Percentiles rank a stretch among this genome's conserved stretches.
phyloP scores from a whole-genome alignment of 2,888 invertebrate genomes.

The Drosophila robusta region DNA sequence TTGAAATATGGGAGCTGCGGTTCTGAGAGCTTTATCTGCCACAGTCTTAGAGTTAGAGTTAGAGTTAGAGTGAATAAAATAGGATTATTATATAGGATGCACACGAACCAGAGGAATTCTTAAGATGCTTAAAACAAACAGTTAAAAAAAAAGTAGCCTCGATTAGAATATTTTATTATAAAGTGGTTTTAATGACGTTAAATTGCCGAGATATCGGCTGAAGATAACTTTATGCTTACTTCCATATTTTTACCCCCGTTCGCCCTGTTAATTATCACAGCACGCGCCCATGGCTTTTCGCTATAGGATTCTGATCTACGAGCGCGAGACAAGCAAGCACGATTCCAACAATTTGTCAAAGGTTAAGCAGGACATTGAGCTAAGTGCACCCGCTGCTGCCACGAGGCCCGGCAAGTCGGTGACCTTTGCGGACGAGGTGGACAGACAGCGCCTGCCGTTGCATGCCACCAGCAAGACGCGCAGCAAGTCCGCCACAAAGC shows the following conservation, averaged over 20 bases:
- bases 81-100: no score
- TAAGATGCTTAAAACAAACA: no score
- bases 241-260: slow-evolving; percentile 13
- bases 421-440: slow-evolving; percentile 69
- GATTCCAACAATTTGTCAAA: slow-evolving; percentile 64
- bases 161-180: no score
- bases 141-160: no score
- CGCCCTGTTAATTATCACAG: slow-evolving; percentile 82
- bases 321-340: slow-evolving; percentile 55
- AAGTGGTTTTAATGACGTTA: neutral
- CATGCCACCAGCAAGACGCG: slow-evolving; percentile 46
- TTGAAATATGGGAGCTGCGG: no score
- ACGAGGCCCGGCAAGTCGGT: slow-evolving; percentile 60
- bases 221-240: slow-evolving; percentile 1
- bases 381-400: slow-evolving; percentile 25
- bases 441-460: slow-evolving; percentile 15
- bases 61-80: no score
- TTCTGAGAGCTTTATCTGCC: no score
- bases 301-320: slow-evolving; percentile 86
- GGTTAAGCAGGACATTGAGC: slow-evolving; percentile 62
- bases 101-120: no score
- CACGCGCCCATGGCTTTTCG: slow-evolving; percentile 88
- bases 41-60: no score
- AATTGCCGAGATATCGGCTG: no score
- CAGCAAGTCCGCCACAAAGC: slow-evolving; percentile 33